Percentiles rank a stretch among this genome's conserved stretches.
phyloP scores from a whole-genome alignment of 2,888 invertebrate species.

The Atherix ibis region DNA sequence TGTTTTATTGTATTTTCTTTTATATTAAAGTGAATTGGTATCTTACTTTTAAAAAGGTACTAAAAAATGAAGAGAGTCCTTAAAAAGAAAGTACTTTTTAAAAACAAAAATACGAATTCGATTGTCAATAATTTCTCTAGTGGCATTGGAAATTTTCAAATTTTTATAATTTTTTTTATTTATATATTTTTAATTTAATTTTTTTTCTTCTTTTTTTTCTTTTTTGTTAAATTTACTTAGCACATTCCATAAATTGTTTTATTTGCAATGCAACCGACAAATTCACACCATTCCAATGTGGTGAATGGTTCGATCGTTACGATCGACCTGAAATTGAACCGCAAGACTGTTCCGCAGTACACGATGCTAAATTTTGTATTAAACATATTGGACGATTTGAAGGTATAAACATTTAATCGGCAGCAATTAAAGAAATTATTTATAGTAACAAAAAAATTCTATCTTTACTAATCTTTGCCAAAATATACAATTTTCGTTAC shows the following conservation, averaged over 20 bases:
- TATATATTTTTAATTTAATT: no score
- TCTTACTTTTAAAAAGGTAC: no score
- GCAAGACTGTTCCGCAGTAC: constrained; percentile 60
- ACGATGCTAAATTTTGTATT: constrained; percentile 76
- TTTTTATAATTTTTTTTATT: no score
- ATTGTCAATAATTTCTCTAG: no score
- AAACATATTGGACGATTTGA: constrained; percentile 85
- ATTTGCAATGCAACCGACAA: constrained; percentile 77
- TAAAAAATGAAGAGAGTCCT: no score
- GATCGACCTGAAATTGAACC: constrained; percentile 46
- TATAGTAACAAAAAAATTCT: not conserved
- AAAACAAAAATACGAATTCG: no score
- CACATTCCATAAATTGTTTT: constrained; percentile 61
- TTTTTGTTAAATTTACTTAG: constrained; percentile 30
- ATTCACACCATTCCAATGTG: constrained; percentile 63
- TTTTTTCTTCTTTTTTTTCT: no score
- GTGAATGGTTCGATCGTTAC: constrained; percentile 54
- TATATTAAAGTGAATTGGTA: no score
- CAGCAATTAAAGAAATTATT: constrained; percentile 1
- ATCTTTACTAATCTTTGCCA: not conserved
- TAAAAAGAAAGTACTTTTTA: no score
- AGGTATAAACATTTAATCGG: constrained; percentile 40
- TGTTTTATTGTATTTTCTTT: no score
- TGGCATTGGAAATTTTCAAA: no score
- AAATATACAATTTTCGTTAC: not conserved